Percentiles rank a stretch among this genome's conserved stretches.
phyloP scores from a whole-genome alignment of 2,888 invertebrate genomes.

The Pachymerium ferrugineum region DNA sequence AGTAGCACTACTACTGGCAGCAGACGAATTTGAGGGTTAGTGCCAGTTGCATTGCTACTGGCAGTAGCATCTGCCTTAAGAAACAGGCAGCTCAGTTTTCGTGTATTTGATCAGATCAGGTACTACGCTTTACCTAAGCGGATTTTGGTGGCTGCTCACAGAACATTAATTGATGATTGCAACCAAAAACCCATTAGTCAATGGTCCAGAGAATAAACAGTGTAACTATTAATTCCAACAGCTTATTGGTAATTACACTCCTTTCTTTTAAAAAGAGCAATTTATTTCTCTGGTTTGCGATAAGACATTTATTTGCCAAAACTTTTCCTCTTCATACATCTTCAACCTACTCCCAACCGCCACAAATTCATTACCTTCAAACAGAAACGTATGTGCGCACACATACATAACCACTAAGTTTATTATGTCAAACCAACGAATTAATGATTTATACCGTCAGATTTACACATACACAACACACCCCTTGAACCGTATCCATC shows the following conservation, averaged over 20 bases:
- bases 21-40: too few relatives aligned
- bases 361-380: neutral
- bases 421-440: slow-evolving; percentile 12
- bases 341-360: neutral
- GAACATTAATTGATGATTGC: slow-evolving; percentile 22
- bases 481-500: slow-evolving; percentile 16
- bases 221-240: slow-evolving; percentile 19
- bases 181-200: slow-evolving; percentile 9
- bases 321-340: neutral
- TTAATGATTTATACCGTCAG: slow-evolving; percentile 10
- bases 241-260: neutral
- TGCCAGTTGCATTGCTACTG: too few relatives aligned
- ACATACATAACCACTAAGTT: neutral
- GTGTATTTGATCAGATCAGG: neutral
- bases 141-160: slow-evolving; percentile 7
- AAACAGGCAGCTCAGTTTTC: too few relatives aligned
- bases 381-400: neutral
- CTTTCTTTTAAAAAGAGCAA: neutral
- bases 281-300: neutral
- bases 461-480: neutral
- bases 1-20: too few relatives aligned
- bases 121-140: slow-evolving; percentile 18
- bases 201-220: neutral
- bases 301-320: slow-evolving; percentile 10
- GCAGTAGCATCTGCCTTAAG: too few relatives aligned